These are phyloP conservation scores for Melanocharis versteri DNA, from an alignment of 2,113 vertebrate species.

Conservation along the genomic window DNA sequence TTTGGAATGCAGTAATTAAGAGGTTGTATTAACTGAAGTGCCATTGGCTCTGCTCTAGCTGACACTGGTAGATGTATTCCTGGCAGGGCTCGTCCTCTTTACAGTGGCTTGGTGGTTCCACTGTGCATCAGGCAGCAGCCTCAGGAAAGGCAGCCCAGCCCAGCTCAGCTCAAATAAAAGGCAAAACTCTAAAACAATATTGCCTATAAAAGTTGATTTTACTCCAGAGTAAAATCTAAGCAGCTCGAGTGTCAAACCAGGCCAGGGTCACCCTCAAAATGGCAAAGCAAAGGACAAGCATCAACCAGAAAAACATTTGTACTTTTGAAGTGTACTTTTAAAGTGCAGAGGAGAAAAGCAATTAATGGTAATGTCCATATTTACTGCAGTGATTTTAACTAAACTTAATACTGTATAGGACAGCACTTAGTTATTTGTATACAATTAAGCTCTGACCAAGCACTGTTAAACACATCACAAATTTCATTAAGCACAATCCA, in stretches of 20 bases:
- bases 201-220: conserved; percentile 33
- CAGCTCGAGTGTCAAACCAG: not conserved
- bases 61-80: not conserved
- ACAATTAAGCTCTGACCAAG: conserved; percentile 33
- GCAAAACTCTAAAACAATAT: conserved; percentile 1
- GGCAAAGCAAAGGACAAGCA: not conserved
- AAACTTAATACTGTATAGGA: not conserved
- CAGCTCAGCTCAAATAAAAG: not conserved
- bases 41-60: not conserved
- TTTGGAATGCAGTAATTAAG: not conserved
- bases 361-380: not conserved
- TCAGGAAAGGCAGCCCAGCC: not conserved
- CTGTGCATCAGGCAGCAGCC: not conserved
- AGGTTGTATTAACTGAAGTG: not conserved
- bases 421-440: conserved; percentile 40
- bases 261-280: not conserved
- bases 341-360: not conserved
- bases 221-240: conserved; percentile 29
- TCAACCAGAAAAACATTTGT: not conserved
- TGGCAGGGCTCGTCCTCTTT: not conserved
- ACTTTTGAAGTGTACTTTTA: conserved; percentile 8
- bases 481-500: not conserved
- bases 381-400: conserved; percentile 19
- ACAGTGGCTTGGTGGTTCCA: not conserved
- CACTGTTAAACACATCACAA: not conserved